phyloP scores from a whole-genome alignment of 2,797 vertebrate species.

The Craterocephalus amniculus region DNA sequence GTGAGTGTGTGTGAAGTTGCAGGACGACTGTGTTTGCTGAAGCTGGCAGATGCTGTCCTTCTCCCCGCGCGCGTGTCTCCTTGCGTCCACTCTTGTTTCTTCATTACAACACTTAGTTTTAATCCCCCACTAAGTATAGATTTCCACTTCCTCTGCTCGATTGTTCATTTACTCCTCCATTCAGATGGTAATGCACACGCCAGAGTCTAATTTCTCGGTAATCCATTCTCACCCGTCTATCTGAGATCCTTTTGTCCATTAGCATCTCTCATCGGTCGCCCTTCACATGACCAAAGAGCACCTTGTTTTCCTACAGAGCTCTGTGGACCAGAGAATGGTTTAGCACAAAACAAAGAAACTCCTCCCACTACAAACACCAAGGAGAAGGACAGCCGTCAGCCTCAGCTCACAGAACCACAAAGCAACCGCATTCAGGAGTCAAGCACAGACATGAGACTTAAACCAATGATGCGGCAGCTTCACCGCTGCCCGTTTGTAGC shows the following conservation, averaged over 20 bases:
- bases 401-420: constrained; percentile 62
- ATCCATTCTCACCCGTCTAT: constrained; percentile 69
- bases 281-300: constrained; percentile 34
- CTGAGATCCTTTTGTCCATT: constrained; percentile 62
- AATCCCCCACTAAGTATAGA: constrained; percentile 73
- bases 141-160: constrained; percentile 69
- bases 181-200: constrained; percentile 63
- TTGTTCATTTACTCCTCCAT: constrained; percentile 74
- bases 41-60: constrained; percentile 65
- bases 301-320: constrained; percentile 55
- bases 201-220: constrained; percentile 67
- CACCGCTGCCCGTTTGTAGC: constrained; percentile 65
- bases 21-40: constrained; percentile 68
- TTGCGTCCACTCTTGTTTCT: constrained; percentile 52
- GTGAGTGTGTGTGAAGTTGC: constrained; percentile 67
- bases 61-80: constrained; percentile 7
- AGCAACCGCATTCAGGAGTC: constrained; percentile 72
- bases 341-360: constrained; percentile 45
- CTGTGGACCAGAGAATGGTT: constrained; percentile 70
- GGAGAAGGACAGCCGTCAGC: constrained; percentile 66
- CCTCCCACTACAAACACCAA: constrained; percentile 5
- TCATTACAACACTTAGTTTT: constrained; percentile 61
- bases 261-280: constrained; percentile 51
- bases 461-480: constrained; percentile 59
- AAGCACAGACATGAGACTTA: constrained; percentile 64